A percentile compares a stretch with the other conserved stretches of the same genome.
These are phyloP conservation scores for Drosophila athabasca DNA, from an alignment of 1,140 invertebrate species.

Conservation along the genomic window DNA sequence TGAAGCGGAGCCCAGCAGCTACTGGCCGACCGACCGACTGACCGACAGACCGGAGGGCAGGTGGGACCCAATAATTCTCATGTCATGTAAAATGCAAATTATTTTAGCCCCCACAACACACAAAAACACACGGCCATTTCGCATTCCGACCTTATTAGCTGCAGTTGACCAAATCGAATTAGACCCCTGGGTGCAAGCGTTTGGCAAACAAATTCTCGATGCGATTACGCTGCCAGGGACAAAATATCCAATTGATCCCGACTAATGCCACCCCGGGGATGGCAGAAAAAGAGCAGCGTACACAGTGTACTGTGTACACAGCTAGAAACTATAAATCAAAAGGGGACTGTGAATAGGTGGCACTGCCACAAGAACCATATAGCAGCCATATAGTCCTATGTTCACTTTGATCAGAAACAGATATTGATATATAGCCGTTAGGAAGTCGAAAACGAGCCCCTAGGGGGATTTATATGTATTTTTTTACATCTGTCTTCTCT, in stretches of 20 bases:
- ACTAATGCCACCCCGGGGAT: conserved; percentile 28
- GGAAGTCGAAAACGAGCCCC: too few relatives aligned
- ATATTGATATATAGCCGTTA: too few relatives aligned
- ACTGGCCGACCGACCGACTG: too few relatives aligned
- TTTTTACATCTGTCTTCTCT: too few relatives aligned
- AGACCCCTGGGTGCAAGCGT: conserved; percentile 68
- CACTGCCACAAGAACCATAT: too few relatives aligned
- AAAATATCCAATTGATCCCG: conserved; percentile 57
- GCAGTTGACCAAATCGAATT: conserved; percentile 71
- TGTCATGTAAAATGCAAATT: conserved; percentile 57
- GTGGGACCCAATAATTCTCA: conserved; percentile 64
- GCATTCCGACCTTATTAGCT: conserved; percentile 56
- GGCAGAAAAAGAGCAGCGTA: neutral
- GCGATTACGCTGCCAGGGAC: conserved; percentile 38
- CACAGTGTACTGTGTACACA: too few relatives aligned
- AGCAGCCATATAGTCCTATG: too few relatives aligned
- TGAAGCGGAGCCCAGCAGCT: conserved; percentile 4
- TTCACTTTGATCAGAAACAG: too few relatives aligned
- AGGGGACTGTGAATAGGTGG: too few relatives aligned
- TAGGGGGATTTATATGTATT: too few relatives aligned
- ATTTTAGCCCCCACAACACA: conserved; percentile 18
- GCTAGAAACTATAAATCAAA: too few relatives aligned
- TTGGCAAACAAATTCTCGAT: conserved; percentile 69
- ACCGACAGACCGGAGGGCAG: conserved; percentile 7
- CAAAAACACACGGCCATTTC: conserved; percentile 20